Base-by-base conservation (phyloP, 1,140 invertebrate species). In the Aradophagus sp. region DNA sequence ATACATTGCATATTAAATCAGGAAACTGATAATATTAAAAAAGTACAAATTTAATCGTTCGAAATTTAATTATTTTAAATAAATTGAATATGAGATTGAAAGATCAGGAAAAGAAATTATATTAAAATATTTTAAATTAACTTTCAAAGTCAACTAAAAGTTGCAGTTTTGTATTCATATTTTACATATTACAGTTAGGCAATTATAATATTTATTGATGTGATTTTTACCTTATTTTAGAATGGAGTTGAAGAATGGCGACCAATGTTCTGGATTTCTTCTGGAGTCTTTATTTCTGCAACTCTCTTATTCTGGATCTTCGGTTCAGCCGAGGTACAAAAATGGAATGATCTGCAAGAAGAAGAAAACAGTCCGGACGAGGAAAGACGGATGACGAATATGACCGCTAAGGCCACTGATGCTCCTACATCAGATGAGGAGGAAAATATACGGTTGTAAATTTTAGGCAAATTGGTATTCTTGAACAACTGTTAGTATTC, bases 211-310 rank as follows among this genome's bases (percentile, higher is more conserved):
- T 6, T 29, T 29, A 29, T 29, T 29, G 5, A 29, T 29, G 2
- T 29, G 27, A 5, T 29, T 29, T n/a, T 6, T 2, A 29, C 11
- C 4, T 2, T 10, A 29, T 77, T 87, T 44, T 80, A 95, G 92
- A 91, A 92, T 77, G 91, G 91, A 0, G 86, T 92, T 15, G 88
- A 89, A 50, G 89, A 93, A 73, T 96, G 94, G 94, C 88, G 91
- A 23, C 86, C 88, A 14, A 89, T 95, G 29, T 95, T 95, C 77
- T 89, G 90, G 72, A 91, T 93, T 15, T 91, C 92, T 1, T 88
- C 91, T 0, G 87, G 80, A 2, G 86, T 93, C 0, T 94, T 94
- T 72, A 84, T 89, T 8, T 86, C 91, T 0, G 89, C 92, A 2
- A 91, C 91, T 1, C 7, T 91, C 8, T 84, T 91, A 17, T 92